Percentiles rank a stretch among this genome's conserved stretches.
These are phyloP conservation scores for Callinectes sapidus DNA, from an alignment of 2,888 invertebrate species.

Conservation along the genomic window DNA sequence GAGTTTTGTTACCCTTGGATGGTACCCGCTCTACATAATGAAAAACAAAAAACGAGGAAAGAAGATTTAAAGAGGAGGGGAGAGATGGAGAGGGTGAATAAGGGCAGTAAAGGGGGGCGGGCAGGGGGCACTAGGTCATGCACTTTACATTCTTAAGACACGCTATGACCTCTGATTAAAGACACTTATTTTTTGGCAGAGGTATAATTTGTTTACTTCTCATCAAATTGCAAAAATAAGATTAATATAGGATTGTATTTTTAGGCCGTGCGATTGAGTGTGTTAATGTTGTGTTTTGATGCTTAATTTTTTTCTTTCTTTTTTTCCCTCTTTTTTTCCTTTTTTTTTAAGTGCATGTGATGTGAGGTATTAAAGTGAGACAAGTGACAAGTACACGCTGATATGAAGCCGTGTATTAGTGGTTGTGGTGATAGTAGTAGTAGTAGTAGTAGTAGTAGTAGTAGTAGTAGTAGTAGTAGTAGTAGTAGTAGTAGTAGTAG, in stretches of 20 bases:
- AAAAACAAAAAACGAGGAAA: too few species aligned
- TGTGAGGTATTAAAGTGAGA: too few species aligned
- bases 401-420: not conserved
- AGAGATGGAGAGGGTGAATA: too few species aligned
- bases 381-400: too few species aligned
- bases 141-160: not conserved
- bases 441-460: conserved; percentile 19
- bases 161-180: not conserved
- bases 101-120: too few species aligned
- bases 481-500: not conserved
- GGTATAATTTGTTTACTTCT: not conserved
- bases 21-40: too few species aligned
- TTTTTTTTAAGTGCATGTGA: not conserved
- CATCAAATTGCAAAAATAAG: not conserved
- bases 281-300: not conserved
- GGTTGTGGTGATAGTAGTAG: not conserved
- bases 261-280: not conserved
- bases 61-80: too few species aligned
- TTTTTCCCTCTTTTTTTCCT: not conserved
- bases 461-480: conserved; percentile 14
- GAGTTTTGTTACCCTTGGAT: too few species aligned
- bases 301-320: not conserved
- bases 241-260: not conserved
- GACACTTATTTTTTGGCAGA: not conserved
- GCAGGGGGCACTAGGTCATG: too few species aligned